Conservation (phyloP, 2,888 invertebrate genomes). For the Tromatobia lineatoria region DNA sequence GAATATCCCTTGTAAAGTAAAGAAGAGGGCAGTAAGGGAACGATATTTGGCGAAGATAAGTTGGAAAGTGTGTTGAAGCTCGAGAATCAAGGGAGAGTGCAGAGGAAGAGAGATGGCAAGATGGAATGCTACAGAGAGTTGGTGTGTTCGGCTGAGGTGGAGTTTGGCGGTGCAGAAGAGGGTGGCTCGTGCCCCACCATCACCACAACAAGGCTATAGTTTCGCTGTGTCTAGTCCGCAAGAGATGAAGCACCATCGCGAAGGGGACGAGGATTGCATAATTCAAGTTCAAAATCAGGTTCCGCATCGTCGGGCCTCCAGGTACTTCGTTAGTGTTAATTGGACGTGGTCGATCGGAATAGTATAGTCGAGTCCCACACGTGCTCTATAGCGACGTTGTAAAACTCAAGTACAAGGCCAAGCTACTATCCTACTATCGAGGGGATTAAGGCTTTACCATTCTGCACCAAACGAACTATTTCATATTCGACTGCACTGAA, state of each 20-base stretch:
- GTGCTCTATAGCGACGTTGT: neutral
- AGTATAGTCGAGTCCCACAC: neutral
- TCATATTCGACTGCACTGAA: neutral
- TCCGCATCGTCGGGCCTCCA: constrained; percentile 40
- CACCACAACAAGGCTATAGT: constrained; percentile 41
- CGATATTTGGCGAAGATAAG: too few species aligned
- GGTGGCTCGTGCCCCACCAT: constrained; percentile 40
- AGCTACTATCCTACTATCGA: neutral
- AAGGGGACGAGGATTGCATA: constrained; percentile 60
- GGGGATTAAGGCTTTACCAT: too few species aligned
- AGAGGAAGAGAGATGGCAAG: constrained; percentile 40
- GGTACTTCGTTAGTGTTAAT: constrained; percentile 69
- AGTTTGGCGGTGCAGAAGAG: constrained; percentile 61
- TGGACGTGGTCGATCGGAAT: constrained; percentile 64
- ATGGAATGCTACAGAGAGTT: constrained; percentile 67
- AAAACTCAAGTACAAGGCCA: neutral
- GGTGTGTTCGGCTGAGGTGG: constrained; percentile 62
- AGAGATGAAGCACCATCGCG: constrained; percentile 22
- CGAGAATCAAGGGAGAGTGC: neutral
- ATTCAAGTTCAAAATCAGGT: constrained; percentile 70
- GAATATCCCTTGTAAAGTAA: neutral
- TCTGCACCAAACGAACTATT: neutral
- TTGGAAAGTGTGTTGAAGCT: too few species aligned
- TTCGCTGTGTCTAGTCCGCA: constrained; percentile 55
- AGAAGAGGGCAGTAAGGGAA: constrained; percentile 18